Evolutionary conservation across 1,140 invertebrate genomes (phyloP), one percentile per base, ranked within the genome.

Genomic region (Dinoponera quadriceps): DNA sequence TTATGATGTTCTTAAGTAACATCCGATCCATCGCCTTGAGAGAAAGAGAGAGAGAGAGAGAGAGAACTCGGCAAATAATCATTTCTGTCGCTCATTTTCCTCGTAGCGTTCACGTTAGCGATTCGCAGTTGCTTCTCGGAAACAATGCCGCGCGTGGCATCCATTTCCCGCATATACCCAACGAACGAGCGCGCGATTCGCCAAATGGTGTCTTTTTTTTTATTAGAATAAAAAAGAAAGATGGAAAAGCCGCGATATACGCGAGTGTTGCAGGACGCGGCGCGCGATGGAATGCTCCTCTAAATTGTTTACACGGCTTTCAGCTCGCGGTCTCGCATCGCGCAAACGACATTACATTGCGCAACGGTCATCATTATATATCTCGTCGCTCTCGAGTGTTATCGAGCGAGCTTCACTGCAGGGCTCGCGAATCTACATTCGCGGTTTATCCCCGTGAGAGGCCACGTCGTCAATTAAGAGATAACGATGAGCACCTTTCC

Each of bases 1-100:
- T 78, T 78, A 55, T 78, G 63, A 78, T 68, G 74, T 78, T 78
- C 62, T 68, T 68, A 38, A 78, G 74, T 78, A 69, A 57, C 75
- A 18, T 69, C 69, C 65, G 22, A 78, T 68, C 65, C 57, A 22
- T 78, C 38, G 54, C 65, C 75, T 80, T 71, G 75, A 71, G 69
- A n/a, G n/a, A n/a, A n/a, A n/a, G n/a, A n/a, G n/a, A n/a, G n/a
- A n/a, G n/a, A n/a, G n/a, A n/a, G n/a, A n/a, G n/a, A n/a, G n/a
- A n/a, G n/a, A 57, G 33, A 71, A 71, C 51, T 57, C 75, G 1
- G 75, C 71, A 80, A 80, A 80, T 80, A 51, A 80, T 59, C 51
- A 48, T 71, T 57, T 69, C 75, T 48, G 65, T 80, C 75, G 69
- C 33, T 57, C 51, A 71, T 80, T 71, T 71, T 71, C 25, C 25